A percentile compares a stretch with the other conserved stretches of the same genome.
Conservation (phyloP, 1,140 invertebrate genomes). For the Meloidogyne hapla region DNA sequence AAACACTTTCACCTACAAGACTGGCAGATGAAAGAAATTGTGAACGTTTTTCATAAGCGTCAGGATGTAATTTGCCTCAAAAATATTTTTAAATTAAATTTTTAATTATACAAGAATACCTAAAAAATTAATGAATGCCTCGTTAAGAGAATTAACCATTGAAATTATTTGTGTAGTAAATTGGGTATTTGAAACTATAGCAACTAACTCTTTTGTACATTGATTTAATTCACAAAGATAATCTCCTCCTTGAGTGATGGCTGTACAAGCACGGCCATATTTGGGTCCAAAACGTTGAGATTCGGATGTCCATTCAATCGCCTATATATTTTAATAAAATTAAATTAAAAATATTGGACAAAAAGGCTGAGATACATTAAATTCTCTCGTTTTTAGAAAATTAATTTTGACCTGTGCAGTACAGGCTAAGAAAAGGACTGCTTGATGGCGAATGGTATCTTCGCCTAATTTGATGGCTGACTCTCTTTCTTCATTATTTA, state of each 20-base stretch:
- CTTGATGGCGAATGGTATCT: slow-evolving; percentile 14
- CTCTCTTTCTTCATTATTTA: neutral
- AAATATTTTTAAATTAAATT: too few species aligned
- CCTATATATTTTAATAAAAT: neutral
- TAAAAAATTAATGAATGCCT: neutral
- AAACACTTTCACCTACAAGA: slow-evolving; percentile 29
- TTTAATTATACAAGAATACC: neutral
- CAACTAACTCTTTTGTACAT: neutral
- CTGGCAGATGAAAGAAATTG: slow-evolving; percentile 33
- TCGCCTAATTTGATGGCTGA: slow-evolving; percentile 12
- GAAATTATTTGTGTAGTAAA: neutral
- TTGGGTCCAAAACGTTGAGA: neutral
- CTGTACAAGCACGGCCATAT: neutral
- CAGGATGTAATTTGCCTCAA: slow-evolving; percentile 22
- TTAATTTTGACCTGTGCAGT: slow-evolving; percentile 20
- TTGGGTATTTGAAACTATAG: neutral
- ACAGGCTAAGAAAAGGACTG: slow-evolving; percentile 13
- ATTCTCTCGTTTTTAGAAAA: too few species aligned
- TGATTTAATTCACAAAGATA: slow-evolving; percentile 11
- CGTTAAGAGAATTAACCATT: neutral
- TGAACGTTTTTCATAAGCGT: slow-evolving; percentile 26
- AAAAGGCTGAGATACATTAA: too few species aligned
- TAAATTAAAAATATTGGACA: too few species aligned
- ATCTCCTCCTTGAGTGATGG: slow-evolving; percentile 5
- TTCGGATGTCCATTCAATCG: slow-evolving; percentile 26